Percentiles rank a stretch among this genome's conserved stretches.
Evolutionary conservation across 2,888 invertebrate genomes (phyloP).

Genomic region (Tholera decimalis): DNA sequence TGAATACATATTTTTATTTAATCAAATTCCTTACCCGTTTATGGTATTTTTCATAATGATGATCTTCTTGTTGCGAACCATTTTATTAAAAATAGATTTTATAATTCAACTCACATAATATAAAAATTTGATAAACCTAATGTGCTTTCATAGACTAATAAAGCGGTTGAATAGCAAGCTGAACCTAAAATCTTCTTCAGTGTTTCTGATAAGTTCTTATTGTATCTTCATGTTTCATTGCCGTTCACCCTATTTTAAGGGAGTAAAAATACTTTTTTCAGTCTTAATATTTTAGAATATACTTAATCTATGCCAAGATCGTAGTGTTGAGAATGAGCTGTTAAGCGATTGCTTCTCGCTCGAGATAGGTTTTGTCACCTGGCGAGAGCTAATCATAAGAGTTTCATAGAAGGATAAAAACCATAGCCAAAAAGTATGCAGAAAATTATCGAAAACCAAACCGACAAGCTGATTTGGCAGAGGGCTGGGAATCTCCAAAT

Average conservation of each 20-base stretch:
- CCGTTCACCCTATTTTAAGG: background rate
- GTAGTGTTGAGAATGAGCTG: background rate
- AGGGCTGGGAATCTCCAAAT: too few relatives aligned
- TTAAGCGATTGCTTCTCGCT: background rate
- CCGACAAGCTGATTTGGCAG: background rate
- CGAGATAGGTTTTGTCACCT: too few relatives aligned
- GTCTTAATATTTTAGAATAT: background rate
- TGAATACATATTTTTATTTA: background rate
- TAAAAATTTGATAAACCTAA: background rate
- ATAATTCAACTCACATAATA: slow-evolving; percentile 3
- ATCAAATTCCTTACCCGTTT: slow-evolving; percentile 91
- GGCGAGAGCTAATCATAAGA: too few relatives aligned
- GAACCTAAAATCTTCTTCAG: too few relatives aligned
- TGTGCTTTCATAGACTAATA: background rate
- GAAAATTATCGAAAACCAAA: background rate
- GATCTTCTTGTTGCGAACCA: slow-evolving; percentile 94
- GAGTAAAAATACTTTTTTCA: background rate
- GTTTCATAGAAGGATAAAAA: background rate
- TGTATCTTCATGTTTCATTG: background rate
- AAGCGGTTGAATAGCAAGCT: too few relatives aligned
- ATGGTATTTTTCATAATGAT: slow-evolving; percentile 94
- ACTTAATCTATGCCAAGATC: background rate
- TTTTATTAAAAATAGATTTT: slow-evolving; percentile 91
- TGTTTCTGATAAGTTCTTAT: too few relatives aligned
- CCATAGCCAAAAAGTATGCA: too few relatives aligned